Base-by-base conservation (phyloP, 1,140 invertebrate species). In the Drosophila triauraria region DNA sequence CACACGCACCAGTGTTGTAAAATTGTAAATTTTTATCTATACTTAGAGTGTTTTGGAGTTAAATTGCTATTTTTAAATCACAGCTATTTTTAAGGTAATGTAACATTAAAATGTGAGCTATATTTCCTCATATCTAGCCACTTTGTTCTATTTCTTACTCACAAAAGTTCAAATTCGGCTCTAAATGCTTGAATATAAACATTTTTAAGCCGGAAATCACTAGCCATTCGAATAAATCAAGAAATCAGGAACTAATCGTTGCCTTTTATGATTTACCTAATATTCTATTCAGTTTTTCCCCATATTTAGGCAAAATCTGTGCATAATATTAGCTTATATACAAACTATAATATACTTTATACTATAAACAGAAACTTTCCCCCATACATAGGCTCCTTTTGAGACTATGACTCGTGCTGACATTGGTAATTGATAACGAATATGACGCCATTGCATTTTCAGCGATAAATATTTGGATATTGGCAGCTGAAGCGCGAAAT, bases 391-490 rank as follows among this genome's bases (percentile, higher is more conserved):
- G 13, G 6, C 15, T 54, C 51, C 51, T 25, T 54, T 54, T 23
- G 3, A 1, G 17, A 7, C 12, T 20, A 40, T 23, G 4, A 56
- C 20, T 56, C 20, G 32, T 30, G 6, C 35, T n/a, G 53, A 40
- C 35, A 40, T 25, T 56, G 44, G 17, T 10, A 46, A 23, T 20
- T 56, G 35, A 25, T 38, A 54, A 38, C 6, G 20, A 30, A 17
- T 17, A 17, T 30, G 48, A 9, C 25, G 27, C 3, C 32, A 23
- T 54, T 23, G 32, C 51, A 54, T 54, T 38, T 38, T 54, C 13
- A 54, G 32, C 51, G 4, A 23, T 23, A 40, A 56, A 23, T 56
- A 56, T 56, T 40, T 40, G 13, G 53, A 40, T 56, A 56, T 40
- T n/a, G 35, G 35, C 40, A 25, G 1, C 13, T 23, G 13, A 10